Evolutionary conservation across 2,797 vertebrate species (phyloP).

Genomic region (Momotus momota): DNA sequence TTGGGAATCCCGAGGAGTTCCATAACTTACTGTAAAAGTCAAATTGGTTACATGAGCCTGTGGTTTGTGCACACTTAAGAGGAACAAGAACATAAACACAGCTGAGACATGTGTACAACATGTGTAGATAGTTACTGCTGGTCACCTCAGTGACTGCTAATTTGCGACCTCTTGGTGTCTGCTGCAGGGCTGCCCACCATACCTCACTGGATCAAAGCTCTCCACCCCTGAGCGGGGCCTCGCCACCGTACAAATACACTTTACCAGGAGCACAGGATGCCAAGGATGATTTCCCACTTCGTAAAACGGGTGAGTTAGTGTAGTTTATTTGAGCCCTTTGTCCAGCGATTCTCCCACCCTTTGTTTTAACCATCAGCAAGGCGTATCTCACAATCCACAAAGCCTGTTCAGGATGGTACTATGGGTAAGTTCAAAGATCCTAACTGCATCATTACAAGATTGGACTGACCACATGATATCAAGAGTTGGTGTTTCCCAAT

Average conservation of each 20-base stretch:
- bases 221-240: slow-evolving; percentile 92
- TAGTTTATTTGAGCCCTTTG: neutral
- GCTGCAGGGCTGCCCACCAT: slow-evolving; percentile 93
- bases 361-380: neutral
- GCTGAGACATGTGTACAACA: slow-evolving; percentile 52
- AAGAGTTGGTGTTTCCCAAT: neutral
- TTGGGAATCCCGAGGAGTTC: slow-evolving; percentile 32
- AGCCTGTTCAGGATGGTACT: neutral
- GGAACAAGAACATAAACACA: slow-evolving; percentile 62
- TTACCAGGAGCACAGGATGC: slow-evolving; percentile 89
- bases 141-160: slow-evolving; percentile 42
- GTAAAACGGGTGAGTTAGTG: slow-evolving; percentile 92
- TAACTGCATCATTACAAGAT: neutral
- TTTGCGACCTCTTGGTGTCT: slow-evolving; percentile 56
- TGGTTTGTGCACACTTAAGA: slow-evolving; percentile 47
- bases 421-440: neutral
- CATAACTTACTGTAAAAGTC: neutral
- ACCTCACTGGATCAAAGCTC: slow-evolving; percentile 98
- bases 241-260: slow-evolving; percentile 92
- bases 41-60: slow-evolving; percentile 50
- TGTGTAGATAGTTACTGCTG: slow-evolving; percentile 62
- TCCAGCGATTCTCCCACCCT: neutral
- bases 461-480: neutral
- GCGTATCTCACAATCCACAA: neutral
- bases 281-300: slow-evolving; percentile 97